These are phyloP conservation scores for Leuciscus waleckii DNA, from an alignment of 2,797 vertebrate genomes.

Conservation along the genomic window DNA sequence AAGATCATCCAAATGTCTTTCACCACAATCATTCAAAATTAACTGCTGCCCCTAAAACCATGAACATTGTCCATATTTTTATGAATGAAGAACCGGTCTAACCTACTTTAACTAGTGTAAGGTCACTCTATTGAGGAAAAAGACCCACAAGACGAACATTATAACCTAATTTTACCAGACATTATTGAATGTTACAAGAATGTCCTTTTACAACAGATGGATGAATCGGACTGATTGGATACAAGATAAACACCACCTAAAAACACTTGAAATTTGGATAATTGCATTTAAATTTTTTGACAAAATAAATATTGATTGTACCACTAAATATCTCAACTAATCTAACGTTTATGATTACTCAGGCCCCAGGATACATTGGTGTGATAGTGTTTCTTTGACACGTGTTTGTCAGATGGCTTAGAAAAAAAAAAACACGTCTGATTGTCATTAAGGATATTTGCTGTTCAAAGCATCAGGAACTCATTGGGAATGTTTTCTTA, in stretches of 20 bases:
- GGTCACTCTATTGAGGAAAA: not conserved
- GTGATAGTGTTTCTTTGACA: not conserved
- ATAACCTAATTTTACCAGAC: constrained; percentile 12
- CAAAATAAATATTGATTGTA: constrained; percentile 32
- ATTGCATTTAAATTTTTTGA: constrained; percentile 38
- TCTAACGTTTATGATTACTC: constrained; percentile 10
- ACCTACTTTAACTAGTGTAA: constrained; percentile 7
- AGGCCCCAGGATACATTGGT: not conserved
- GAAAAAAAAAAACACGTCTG: constrained; percentile 23
- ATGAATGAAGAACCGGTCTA: constrained; percentile 4
- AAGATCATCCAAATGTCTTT: constrained; percentile 31
- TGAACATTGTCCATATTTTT: not conserved
- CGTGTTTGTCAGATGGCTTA: not conserved
- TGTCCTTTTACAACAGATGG: not conserved
- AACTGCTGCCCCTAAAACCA: constrained; percentile 25
- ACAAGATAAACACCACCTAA: constrained; percentile 23
- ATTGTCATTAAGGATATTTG: constrained; percentile 54
- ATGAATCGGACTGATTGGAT: constrained; percentile 7
- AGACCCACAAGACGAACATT: not conserved
- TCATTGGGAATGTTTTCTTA: constrained; percentile 18
- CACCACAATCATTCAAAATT: constrained; percentile 26
- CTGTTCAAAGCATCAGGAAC: constrained; percentile 19
- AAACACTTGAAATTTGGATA: constrained; percentile 26
- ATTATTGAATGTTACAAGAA: not conserved
- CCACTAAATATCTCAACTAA: constrained; percentile 52